These are phyloP conservation scores for Pseudotriccus pelzelni DNA, from an alignment of 2,797 vertebrate species.

Conservation along the genomic window DNA sequence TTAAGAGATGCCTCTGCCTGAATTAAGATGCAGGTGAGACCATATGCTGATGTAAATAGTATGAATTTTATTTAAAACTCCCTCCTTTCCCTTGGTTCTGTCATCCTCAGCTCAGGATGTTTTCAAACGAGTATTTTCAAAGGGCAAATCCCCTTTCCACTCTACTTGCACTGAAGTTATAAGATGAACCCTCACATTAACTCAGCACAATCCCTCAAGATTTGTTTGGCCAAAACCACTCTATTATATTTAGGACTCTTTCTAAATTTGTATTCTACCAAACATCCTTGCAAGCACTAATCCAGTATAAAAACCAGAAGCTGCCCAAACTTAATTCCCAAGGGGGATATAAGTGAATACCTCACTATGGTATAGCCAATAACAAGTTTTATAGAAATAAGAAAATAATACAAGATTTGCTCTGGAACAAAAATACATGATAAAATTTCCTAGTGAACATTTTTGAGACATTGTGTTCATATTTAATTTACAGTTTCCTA, in stretches of 20 bases:
- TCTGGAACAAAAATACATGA: background rate
- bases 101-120: background rate
- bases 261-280: background rate
- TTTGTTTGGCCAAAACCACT: background rate
- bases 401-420: background rate
- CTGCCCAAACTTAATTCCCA: background rate
- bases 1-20: background rate
- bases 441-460: background rate
- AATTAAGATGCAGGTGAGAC: background rate
- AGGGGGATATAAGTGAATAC: accelerated
- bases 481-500: slow-evolving; percentile 74
- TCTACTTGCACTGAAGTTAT: background rate
- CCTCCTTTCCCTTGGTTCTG: background rate
- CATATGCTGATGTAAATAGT: background rate
- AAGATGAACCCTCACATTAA: background rate
- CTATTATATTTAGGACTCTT: background rate
- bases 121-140: background rate
- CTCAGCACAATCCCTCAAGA: background rate
- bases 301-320: background rate
- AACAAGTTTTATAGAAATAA: background rate
- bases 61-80: background rate
- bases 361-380: background rate
- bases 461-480: slow-evolving; percentile 55
- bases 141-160: background rate
- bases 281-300: background rate